These are phyloP conservation scores for Pterocles burchelli DNA, from an alignment of 2,113 vertebrate species.

Conservation along the genomic window DNA sequence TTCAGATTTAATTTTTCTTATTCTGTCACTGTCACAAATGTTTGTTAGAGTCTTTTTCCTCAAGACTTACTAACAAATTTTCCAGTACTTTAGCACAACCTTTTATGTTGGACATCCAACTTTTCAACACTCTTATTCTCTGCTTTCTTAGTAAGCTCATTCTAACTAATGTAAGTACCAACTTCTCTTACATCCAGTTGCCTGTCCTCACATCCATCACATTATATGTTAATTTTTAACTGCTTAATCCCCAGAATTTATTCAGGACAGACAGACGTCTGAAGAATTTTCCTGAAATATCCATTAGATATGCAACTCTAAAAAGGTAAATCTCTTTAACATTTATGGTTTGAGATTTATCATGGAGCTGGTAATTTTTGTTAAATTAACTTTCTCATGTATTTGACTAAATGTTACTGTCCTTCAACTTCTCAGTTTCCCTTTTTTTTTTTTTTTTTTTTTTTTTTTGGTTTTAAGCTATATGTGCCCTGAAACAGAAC, in stretches of 20 bases:
- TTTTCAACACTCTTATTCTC: not conserved
- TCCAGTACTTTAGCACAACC: not conserved
- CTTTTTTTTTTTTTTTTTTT: too few relatives aligned
- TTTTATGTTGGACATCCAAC: not conserved
- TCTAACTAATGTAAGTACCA: not conserved
- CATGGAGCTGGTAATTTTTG: not conserved
- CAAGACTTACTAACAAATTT: not conserved
- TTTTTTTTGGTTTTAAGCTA: not conserved
- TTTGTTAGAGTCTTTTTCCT: not conserved
- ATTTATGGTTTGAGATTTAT: not conserved
- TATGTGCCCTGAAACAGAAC: not conserved
- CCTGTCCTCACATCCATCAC: not conserved
- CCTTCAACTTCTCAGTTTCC: not conserved
- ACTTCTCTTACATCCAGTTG: not conserved
- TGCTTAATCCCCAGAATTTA: not conserved
- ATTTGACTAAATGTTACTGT: not conserved
- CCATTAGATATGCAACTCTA: not conserved
- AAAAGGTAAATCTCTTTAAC: not conserved
- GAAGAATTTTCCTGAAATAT: not conserved
- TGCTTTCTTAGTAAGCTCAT: not conserved
- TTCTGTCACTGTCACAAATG: not conserved
- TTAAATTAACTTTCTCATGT: not conserved
- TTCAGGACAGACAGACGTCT: not conserved
- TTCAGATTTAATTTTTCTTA: not conserved
- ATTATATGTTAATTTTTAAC: not conserved